phyloP scores from a whole-genome alignment of 1,140 invertebrate species.

The Drosophila parabipectinata region DNA sequence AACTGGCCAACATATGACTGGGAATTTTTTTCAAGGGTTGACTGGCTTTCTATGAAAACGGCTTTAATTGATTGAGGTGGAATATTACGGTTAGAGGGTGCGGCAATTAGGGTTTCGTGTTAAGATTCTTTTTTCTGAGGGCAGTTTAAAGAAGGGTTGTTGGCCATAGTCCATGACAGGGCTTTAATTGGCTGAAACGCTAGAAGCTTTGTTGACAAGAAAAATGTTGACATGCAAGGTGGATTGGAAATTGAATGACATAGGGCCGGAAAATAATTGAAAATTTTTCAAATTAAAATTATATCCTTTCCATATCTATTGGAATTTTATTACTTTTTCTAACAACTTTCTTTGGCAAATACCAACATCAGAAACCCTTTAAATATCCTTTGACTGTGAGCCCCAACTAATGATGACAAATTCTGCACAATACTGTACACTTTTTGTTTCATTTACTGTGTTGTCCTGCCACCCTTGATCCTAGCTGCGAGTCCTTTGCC shows the following conservation, averaged over 20 bases:
- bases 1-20: conserved; percentile 54
- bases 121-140: background rate
- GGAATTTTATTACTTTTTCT: background rate
- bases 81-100: conserved; percentile 12
- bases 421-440: background rate
- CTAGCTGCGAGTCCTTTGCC: background rate
- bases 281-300: too few relatives aligned
- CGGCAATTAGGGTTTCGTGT: conserved; percentile 14
- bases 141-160: conserved; percentile 18
- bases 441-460: conserved; percentile 11
- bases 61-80: conserved; percentile 41
- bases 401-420: conserved; percentile 41
- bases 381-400: conserved; percentile 1
- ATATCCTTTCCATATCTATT: background rate
- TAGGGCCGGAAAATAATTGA: too few relatives aligned
- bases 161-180: conserved; percentile 5
- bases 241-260: background rate
- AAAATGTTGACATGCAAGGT: background rate
- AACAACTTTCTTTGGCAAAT: background rate
- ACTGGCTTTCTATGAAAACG: conserved; percentile 19
- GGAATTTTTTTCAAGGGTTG: conserved; percentile 11
- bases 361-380: conserved; percentile 10
- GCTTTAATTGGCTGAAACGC: conserved; percentile 14
- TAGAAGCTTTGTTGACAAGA: background rate
- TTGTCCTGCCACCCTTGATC: background rate